Conservation (phyloP, 2,797 vertebrate genomes). For the Enteromius radiatus region DNA sequence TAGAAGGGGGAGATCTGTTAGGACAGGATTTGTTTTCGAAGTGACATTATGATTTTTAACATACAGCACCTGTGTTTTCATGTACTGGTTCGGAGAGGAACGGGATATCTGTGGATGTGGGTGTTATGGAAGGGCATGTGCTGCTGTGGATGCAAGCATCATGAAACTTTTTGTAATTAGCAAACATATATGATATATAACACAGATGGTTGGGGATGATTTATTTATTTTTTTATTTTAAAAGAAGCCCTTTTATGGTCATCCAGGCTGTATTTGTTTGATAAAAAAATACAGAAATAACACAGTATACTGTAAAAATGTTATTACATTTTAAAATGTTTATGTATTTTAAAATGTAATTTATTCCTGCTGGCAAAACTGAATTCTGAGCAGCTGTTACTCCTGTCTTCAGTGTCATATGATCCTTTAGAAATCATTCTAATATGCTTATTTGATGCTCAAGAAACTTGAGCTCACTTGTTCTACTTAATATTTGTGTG, state of each 20-base stretch:
- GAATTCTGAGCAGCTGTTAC: neutral
- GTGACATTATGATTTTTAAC: neutral
- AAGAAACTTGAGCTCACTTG: neutral
- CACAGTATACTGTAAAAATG: neutral
- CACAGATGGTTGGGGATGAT: too few species aligned
- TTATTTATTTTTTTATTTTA: too few species aligned
- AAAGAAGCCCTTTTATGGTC: neutral
- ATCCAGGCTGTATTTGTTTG: neutral
- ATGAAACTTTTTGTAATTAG: neutral
- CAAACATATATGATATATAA: neutral
- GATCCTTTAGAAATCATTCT: neutral
- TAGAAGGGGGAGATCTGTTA: conserved; percentile 1
- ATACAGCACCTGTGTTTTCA: neutral
- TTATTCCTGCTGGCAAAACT: neutral
- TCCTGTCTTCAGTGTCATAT: neutral
- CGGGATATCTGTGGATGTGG: neutral
- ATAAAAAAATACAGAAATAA: too few species aligned
- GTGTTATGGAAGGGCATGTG: neutral
- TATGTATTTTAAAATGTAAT: neutral
- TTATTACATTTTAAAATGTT: neutral
- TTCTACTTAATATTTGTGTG: neutral
- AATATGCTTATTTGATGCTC: neutral
- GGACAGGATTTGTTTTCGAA: conserved; percentile 26
- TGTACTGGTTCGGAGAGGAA: neutral
- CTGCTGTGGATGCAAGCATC: neutral